Evolutionary conservation across 2,113 vertebrate species (phyloP), one percentile per base, ranked within the genome.

Genomic region (Chamaea fasciata): DNA sequence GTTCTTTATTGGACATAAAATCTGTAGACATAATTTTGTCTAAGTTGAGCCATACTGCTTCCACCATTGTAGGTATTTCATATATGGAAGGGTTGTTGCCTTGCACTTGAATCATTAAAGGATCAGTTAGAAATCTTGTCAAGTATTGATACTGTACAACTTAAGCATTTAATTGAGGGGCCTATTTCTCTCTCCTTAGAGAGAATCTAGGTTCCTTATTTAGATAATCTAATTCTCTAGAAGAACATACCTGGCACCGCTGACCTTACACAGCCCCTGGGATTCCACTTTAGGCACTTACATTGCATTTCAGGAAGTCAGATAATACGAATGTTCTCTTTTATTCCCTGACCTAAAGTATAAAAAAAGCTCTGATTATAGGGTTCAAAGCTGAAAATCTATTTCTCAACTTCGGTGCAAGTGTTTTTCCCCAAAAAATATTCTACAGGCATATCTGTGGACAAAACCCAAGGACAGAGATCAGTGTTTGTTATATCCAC

Each of bases 161-260:
- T 93, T 94, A 64, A 80, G 70, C 50, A 46, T 95, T 92, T 94
- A 93, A 96, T 90, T 86, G 85, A 83, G 56, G 60, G 63, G 23
- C 68, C 88, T 94, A 15, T 86, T 92, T 88, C 46, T 64, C 27
- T 86, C 21, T 87, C 89, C 88, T 93, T 90, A 49, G 73, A 90
- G 75, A 73, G 70, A 88, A 77, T 80, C 71, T 76, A 67, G 46
- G 33, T 50, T 97, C 73, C 52, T 83, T 92, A 83, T 88, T 96
- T 94, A 96, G 94, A 44, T 96, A 92, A 90, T 88, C 94, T 93
- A 55, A 90, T 92, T 92, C 76, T 88, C 39, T 56, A 55, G 16
- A 71, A 91, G 74, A 90, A 63, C 50, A 9, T 90, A 94, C 75
- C 76, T 90, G 83, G 56, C 35, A 70, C 49, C 27, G n/a, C 42